A percentile compares a stretch with the other conserved stretches of the same genome.
phyloP scores from a whole-genome alignment of 2,888 invertebrate species.

The Lamproptera curius region DNA sequence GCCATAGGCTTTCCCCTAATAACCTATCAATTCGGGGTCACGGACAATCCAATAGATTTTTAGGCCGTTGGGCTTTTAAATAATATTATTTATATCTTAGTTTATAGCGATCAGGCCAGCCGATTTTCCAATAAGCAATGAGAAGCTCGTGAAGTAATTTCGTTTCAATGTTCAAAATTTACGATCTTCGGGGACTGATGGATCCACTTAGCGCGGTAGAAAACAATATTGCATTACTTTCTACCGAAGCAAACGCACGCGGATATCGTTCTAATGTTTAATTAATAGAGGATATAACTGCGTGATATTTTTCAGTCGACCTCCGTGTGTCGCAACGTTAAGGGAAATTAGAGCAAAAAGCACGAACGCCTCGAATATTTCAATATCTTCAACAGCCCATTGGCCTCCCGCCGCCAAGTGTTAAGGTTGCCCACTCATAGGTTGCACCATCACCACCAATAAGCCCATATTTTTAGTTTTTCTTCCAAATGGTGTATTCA shows the following conservation, averaged over 20 bases:
- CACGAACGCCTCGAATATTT: conserved; percentile 16
- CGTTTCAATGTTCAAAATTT: too few species aligned
- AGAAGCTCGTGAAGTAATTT: too few species aligned
- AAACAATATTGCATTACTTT: conserved; percentile 11
- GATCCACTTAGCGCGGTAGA: conserved; percentile 1
- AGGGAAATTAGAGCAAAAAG: conserved; percentile 18
- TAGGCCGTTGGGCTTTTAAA: too few species aligned
- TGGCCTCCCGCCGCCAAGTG: conserved; percentile 3
- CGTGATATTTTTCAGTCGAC: conserved; percentile 2
- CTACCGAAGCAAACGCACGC: not conserved
- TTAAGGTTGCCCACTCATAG: conserved; percentile 1
- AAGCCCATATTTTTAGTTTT: too few species aligned
- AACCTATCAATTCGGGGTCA: too few species aligned
- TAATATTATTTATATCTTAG: too few species aligned
- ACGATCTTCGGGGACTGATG: not conserved
- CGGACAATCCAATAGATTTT: too few species aligned
- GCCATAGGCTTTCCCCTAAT: too few species aligned
- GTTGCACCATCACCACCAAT: too few species aligned
- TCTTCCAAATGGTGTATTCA: too few species aligned
- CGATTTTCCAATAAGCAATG: too few species aligned
- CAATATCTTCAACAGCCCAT: conserved; percentile 20
- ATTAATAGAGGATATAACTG: not conserved
- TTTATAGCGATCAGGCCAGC: too few species aligned
- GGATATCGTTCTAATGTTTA: not conserved
- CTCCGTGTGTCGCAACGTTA: conserved; percentile 11